Base-by-base conservation (phyloP, 2,797 vertebrate species). In the Poeciliopsis infans region DNA sequence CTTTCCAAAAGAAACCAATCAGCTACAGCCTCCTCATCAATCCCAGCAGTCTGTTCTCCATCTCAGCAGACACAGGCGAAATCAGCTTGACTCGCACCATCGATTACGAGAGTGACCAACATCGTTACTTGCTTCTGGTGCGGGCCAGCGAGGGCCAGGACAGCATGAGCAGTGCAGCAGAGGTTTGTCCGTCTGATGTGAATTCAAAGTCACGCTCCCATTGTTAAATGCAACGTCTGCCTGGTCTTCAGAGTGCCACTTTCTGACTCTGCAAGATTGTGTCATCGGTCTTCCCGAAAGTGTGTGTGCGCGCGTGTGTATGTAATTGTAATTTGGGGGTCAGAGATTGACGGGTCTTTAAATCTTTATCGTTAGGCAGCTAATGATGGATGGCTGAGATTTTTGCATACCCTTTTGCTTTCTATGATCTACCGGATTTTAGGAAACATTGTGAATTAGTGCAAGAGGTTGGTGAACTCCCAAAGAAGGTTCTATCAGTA, bases 1-100 rank as follows among this genome's bases (percentile, higher is more conserved):
- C 97, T 70, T 96, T 97, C 90, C 97, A 97, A 91, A 96, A 97
- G 81, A 95, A 96, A 83, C 90, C 95, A 25, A 94, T 98, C 92
- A 95, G 87, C 90, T 97, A 97, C 94, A 96, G 94, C 91, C 95
- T 97, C 53, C 86, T 96, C 45, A 96, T 95, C 90, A 97, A 98
- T 90, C 97, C 97, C 84, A 95, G 95, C 87, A 97, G 95, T 75
- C 94, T 97, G 1, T 97, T 98, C 91, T 93, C 90, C 84, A 96
- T 98, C 88, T 91, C 95, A 77, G 53, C 53, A 12, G 92, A 95
- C 83, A 95, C 94, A 0, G 97, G 96, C 25, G 96, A 96, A 81
- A 94, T 97, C 90, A 95, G 96, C 72, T 91, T 98, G 80, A 97
- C 95, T 39, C 95, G 85, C 8, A 91, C 89, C 10, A 92, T 97